Conservation (phyloP, 2,888 invertebrate genomes). For the Subacronicta megacephala region DNA sequence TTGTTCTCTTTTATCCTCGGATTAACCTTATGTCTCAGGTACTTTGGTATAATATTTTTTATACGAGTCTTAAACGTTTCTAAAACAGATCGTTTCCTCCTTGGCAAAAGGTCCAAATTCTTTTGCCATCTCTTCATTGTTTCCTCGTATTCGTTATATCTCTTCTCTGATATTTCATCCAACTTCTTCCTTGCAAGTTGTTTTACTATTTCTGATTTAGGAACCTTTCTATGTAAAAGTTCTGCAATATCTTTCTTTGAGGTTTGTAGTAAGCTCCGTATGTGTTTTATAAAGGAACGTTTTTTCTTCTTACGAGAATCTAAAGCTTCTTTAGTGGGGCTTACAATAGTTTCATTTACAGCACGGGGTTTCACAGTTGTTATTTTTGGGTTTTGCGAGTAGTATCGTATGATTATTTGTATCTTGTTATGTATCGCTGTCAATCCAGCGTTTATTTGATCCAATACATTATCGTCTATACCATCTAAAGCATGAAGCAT, state of each 20-base stretch:
- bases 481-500: conserved; percentile 59
- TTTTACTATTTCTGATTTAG: conserved; percentile 68
- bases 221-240: conserved; percentile 62
- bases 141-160: conserved; percentile 65
- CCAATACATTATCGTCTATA: conserved; percentile 55
- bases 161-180: conserved; percentile 61
- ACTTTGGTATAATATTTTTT: conserved; percentile 76
- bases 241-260: conserved; percentile 69
- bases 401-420: conserved; percentile 51
- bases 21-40: conserved; percentile 72
- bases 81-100: conserved; percentile 65
- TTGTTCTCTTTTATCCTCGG: conserved; percentile 59
- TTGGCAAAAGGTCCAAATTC: conserved; percentile 60
- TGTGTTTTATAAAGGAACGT: conserved; percentile 68
- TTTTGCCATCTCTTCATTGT: conserved; percentile 75
- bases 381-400: conserved; percentile 20
- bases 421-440: conserved; percentile 60
- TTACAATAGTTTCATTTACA: not conserved
- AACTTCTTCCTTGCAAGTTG: conserved; percentile 65
- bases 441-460: conserved; percentile 60
- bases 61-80: conserved; percentile 61
- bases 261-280: conserved; percentile 67
- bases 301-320: conserved; percentile 52
- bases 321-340: conserved; percentile 7
- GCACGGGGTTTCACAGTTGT: not conserved